Conservation (phyloP, 2,888 invertebrate species). For the Lepidochrysops patricia region DNA sequence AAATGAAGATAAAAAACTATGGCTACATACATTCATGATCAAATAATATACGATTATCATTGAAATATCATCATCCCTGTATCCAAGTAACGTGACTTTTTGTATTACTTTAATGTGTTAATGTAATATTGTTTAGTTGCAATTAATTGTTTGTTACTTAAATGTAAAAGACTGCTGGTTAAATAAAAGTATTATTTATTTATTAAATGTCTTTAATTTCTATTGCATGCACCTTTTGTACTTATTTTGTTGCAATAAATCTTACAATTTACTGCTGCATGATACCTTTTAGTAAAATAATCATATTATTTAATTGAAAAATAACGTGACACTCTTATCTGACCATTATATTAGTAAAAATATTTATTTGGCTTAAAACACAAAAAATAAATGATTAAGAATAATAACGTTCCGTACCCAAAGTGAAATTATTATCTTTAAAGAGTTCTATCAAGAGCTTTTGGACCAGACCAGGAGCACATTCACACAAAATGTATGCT, state of each 20-base stretch:
- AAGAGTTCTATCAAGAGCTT: no score
- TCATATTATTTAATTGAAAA: no score
- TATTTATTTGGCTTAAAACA: no score
- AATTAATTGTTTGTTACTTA: conserved; percentile 19
- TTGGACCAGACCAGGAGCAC: no score
- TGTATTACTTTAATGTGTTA: conserved; percentile 1
- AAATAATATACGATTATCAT: neutral
- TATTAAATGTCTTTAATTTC: conserved; percentile 49
- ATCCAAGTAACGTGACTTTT: neutral
- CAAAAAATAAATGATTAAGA: no score
- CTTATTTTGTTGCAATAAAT: conserved; percentile 1
- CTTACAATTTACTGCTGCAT: conserved; percentile 6
- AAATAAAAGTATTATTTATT: conserved; percentile 58
- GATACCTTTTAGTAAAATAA: no score
- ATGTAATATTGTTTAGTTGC: conserved; percentile 17
- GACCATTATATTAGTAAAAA: no score
- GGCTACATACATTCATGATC: no score
- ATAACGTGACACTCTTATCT: neutral
- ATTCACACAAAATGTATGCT: no score
- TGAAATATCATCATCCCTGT: neutral
- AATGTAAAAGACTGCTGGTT: conserved; percentile 52
- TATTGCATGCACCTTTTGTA: conserved; percentile 20
- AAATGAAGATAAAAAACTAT: no score
- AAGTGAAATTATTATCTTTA: no score
- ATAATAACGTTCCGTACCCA: no score